A percentile compares a stretch with the other conserved stretches of the same genome.
These are phyloP conservation scores for Pteria penguin DNA, from an alignment of 2,888 invertebrate species.

Conservation along the genomic window DNA sequence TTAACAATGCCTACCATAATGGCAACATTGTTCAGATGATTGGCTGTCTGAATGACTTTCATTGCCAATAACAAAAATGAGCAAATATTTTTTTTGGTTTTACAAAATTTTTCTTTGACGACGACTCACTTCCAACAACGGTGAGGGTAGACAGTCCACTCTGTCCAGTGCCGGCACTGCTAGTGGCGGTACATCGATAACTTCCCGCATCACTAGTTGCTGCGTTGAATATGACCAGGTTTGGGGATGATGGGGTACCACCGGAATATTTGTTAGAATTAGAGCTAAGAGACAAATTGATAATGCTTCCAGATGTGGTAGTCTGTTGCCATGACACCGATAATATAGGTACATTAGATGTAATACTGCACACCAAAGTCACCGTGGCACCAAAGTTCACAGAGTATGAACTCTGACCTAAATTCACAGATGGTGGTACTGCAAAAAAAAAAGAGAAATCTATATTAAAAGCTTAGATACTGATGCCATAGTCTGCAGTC, in stretches of 20 bases:
- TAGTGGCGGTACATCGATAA: conserved; percentile 28
- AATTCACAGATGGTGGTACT: conserved; percentile 30
- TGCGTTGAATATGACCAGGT: conserved; percentile 26
- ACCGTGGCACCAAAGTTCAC: conserved; percentile 22
- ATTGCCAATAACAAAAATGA: no score
- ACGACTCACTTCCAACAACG: conserved; percentile 37
- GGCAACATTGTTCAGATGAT: no score
- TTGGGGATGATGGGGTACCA: conserved; percentile 18
- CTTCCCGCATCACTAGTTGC: conserved; percentile 25
- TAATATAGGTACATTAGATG: conserved; percentile 8
- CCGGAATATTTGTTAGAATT: conserved; percentile 30
- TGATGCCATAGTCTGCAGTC: no score
- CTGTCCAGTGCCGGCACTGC: conserved; percentile 32
- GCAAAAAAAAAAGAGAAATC: conserved; percentile 8
- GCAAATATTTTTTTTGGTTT: no score
- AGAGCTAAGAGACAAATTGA: not conserved
- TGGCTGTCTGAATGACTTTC: no score
- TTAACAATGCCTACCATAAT: no score
- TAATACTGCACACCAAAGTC: conserved; percentile 30
- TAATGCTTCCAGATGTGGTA: conserved; percentile 2
- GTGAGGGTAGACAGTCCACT: conserved; percentile 23
- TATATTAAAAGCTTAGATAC: no score
- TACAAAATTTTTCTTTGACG: no score
- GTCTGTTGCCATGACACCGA: conserved; percentile 32
- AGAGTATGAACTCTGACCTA: conserved; percentile 24